Percentiles rank a stretch among this genome's conserved stretches.
These are phyloP conservation scores for Epirrhoe tristata DNA, from an alignment of 2,888 invertebrate species.

Conservation along the genomic window DNA sequence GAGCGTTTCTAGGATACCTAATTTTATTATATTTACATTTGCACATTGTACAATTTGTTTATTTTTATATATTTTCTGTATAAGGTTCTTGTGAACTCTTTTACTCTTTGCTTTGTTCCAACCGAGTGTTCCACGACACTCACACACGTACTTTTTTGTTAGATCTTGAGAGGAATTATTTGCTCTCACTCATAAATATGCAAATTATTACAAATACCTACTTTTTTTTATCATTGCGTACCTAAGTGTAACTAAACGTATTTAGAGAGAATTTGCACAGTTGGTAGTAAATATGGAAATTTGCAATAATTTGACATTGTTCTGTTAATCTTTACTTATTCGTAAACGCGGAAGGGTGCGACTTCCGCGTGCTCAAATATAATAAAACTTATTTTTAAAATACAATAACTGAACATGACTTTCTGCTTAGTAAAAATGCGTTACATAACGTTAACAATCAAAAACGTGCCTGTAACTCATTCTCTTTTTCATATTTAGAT, in stretches of 20 bases:
- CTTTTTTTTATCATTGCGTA: background rate
- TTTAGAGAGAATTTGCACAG: conserved; percentile 37
- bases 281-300: conserved; percentile 30
- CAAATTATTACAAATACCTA: background rate
- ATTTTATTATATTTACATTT: too few relatives aligned
- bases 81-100: too few relatives aligned
- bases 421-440: background rate
- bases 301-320: conserved; percentile 40
- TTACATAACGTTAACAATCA: background rate
- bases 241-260: background rate
- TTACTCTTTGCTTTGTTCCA: too few relatives aligned
- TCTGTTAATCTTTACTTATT: conserved; percentile 30
- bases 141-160: too few relatives aligned
- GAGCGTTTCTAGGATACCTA: too few relatives aligned
- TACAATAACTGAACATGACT: too few relatives aligned
- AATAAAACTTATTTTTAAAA: background rate
- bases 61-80: too few relatives aligned
- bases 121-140: too few relatives aligned
- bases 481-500: background rate
- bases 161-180: too few relatives aligned
- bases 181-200: background rate
- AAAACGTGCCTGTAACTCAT: background rate
- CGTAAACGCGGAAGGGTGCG: background rate
- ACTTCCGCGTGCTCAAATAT: conserved; percentile 34
- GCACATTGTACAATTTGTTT: too few relatives aligned